These are phyloP conservation scores for Carassius gibelio DNA, from an alignment of 2,113 vertebrate genomes.

Conservation along the genomic window DNA sequence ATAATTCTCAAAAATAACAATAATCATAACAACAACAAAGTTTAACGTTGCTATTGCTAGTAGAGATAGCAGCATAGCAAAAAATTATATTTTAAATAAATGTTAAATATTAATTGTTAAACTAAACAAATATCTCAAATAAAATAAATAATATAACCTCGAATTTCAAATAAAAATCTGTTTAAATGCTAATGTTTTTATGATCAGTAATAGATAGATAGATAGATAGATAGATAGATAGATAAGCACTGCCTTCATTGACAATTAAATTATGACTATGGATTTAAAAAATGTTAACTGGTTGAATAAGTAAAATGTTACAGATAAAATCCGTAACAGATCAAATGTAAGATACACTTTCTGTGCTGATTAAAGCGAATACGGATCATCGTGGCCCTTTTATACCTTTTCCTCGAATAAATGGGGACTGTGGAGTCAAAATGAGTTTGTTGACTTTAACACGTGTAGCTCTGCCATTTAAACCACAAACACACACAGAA, in stretches of 20 bases:
- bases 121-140: not conserved
- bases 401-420: not conserved
- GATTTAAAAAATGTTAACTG: not conserved
- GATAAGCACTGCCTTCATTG: no score
- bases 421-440: not conserved
- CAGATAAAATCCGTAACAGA: no score
- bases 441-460: slow-evolving; percentile 28
- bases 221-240: no score
- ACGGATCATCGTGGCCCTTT: not conserved
- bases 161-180: not conserved
- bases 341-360: no score
- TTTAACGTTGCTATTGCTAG: not conserved
- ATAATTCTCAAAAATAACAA: no score
- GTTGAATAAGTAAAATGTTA: not conserved
- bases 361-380: not conserved
- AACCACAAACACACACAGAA: not conserved
- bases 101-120: not conserved
- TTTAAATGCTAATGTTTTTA: not conserved
- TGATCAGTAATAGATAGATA: not conserved
- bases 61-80: not conserved
- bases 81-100: not conserved
- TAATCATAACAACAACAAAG: not conserved
- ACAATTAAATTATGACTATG: not conserved
- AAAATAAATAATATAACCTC: no score
- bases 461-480: slow-evolving; percentile 27